phyloP scores from a whole-genome alignment of 2,888 invertebrate genomes.

The Pteria penguin region DNA sequence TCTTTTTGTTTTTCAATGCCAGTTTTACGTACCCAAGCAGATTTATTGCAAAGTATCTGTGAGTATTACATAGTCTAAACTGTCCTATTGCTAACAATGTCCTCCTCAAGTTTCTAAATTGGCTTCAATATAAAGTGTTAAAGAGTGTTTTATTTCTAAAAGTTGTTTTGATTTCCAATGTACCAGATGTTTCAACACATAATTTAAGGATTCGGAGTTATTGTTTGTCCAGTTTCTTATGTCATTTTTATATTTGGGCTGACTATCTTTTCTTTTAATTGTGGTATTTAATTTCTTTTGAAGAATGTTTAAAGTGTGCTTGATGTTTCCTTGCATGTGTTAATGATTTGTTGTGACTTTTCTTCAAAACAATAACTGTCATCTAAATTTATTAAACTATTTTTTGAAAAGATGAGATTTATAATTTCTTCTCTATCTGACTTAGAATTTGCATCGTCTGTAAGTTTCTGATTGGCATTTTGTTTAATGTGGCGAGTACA shows the following conservation, averaged over 20 bases:
- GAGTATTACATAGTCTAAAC: background rate
- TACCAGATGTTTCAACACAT: background rate
- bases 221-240: slow-evolving; percentile 7
- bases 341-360: background rate
- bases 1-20: background rate
- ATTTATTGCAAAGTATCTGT: background rate
- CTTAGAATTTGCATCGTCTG: slow-evolving; percentile 6
- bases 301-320: background rate
- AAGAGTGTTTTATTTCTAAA: background rate
- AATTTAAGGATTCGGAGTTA: slow-evolving; percentile 2
- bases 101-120: background rate
- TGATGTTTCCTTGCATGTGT: background rate
- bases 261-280: background rate
- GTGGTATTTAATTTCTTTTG: background rate
- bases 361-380: slow-evolving; percentile 13
- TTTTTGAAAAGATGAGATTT: background rate
- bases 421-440: background rate
- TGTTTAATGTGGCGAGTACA: background rate
- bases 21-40: slow-evolving; percentile 4
- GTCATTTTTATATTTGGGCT: too few species aligned
- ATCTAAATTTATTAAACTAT: background rate
- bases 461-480: slow-evolving; percentile 10
- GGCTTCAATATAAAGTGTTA: background rate
- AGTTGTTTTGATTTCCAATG: slow-evolving; percentile 11
- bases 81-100: slow-evolving; percentile 3